Conservation (phyloP, 2,113 vertebrate species). For the Odontesthes bonariensis region DNA sequence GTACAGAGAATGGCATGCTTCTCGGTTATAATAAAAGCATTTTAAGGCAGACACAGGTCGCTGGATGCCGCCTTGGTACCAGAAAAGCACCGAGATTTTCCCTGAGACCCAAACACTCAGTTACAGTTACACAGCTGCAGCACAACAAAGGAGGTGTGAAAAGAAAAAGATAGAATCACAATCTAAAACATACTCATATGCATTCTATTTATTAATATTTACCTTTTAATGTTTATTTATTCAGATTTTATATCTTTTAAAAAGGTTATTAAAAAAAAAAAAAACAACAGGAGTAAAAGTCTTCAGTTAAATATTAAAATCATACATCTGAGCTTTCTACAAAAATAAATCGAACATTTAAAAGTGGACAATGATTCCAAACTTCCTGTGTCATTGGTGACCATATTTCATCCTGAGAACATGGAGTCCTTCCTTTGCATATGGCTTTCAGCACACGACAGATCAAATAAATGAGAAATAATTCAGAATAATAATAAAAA, state of each 20-base stretch:
- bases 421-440: background rate
- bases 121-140: background rate
- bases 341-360: too few relatives aligned
- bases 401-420: background rate
- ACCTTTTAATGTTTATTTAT: background rate
- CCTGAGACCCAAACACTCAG: slow-evolving; percentile 55
- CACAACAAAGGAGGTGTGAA: background rate
- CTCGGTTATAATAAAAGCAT: background rate
- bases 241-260: background rate
- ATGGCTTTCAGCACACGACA: slow-evolving; percentile 33
- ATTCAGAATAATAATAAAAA: too few relatives aligned
- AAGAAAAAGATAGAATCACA: background rate
- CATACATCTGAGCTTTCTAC: background rate
- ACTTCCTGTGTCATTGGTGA: background rate
- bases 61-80: background rate
- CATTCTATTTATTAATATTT: background rate
- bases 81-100: slow-evolving; percentile 27
- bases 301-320: background rate
- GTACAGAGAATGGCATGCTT: slow-evolving; percentile 21
- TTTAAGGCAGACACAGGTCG: slow-evolving; percentile 47
- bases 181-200: background rate
- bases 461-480: too few relatives aligned
- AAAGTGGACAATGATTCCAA: background rate
- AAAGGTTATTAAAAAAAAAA: too few relatives aligned
- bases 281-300: background rate